These are phyloP conservation scores for Addax nasomaculatus DNA, from an alignment of 2,113 vertebrate species.

Conservation along the genomic window DNA sequence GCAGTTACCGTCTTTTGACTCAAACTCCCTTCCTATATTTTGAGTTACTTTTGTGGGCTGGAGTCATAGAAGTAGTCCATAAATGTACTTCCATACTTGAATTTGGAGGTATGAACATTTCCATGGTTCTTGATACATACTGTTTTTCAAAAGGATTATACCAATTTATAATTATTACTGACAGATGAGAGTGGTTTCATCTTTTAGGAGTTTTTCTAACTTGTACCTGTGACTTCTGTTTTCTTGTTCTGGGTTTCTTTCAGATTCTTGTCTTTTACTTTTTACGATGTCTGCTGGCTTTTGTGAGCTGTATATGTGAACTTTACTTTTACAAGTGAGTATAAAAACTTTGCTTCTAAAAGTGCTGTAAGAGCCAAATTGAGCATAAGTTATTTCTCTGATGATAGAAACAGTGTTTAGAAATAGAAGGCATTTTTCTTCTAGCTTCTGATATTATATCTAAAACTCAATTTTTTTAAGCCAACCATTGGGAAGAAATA, in stretches of 20 bases:
- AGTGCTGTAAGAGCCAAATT: background rate
- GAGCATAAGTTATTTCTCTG: background rate
- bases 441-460: background rate
- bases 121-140: background rate
- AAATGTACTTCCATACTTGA: background rate
- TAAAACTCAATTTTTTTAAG: background rate
- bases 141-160: background rate
- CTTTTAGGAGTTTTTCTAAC: background rate
- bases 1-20: background rate
- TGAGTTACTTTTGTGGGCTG: background rate
- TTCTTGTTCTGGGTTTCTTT: constrained; percentile 62
- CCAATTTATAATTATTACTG: background rate
- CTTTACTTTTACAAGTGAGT: constrained; percentile 99
- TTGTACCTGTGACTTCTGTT: constrained; percentile 40
- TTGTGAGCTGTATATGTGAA: constrained; percentile 96
- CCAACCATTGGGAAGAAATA: background rate
- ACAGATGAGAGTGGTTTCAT: background rate
- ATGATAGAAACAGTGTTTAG: background rate
- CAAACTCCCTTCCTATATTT: background rate
- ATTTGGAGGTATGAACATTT: background rate
- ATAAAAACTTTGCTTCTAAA: constrained; percentile 23
- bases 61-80: background rate
- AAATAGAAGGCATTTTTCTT: background rate
- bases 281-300: constrained; percentile 95
- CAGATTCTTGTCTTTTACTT: constrained; percentile 99